Conservation (phyloP, 2,797 vertebrate genomes). For the Periparus ater region DNA sequence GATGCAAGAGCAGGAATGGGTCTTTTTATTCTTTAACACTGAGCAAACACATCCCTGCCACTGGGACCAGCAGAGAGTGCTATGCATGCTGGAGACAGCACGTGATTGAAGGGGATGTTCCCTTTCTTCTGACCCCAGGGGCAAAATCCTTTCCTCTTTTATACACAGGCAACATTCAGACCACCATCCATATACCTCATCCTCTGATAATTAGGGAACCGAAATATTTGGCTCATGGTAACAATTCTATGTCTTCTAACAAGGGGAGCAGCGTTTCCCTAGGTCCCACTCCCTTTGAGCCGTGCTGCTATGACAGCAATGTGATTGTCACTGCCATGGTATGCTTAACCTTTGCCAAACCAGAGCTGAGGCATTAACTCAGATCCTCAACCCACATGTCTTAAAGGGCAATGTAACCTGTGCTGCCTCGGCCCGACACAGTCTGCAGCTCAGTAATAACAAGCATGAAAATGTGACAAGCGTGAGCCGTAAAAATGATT, state of each 20-base stretch:
- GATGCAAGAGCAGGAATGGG: not conserved
- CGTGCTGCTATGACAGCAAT: conserved; percentile 64
- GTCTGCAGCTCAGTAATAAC: conserved; percentile 51
- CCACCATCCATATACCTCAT: not conserved
- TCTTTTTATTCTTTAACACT: not conserved
- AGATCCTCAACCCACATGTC: conserved; percentile 64
- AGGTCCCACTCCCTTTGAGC: conserved; percentile 57
- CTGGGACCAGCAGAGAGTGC: not conserved
- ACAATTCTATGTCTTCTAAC: conserved; percentile 51
- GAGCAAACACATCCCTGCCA: not conserved
- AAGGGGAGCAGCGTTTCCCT: conserved; percentile 27
- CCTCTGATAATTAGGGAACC: not conserved
- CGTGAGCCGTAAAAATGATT: conserved; percentile 14
- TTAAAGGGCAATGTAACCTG: conserved; percentile 71
- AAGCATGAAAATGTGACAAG: conserved; percentile 57
- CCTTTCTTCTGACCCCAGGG: not conserved
- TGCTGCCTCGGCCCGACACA: not conserved
- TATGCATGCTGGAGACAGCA: not conserved
- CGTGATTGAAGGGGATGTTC: not conserved
- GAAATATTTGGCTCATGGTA: conserved; percentile 11
- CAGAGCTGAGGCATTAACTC: conserved; percentile 68
- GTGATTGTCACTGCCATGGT: conserved; percentile 73
- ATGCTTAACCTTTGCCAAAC: conserved; percentile 76
- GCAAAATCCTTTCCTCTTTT: conserved; percentile 5
- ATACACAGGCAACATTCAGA: not conserved